phyloP scores from a whole-genome alignment of 2,888 invertebrate genomes.

The Parthenolecanium corni region DNA sequence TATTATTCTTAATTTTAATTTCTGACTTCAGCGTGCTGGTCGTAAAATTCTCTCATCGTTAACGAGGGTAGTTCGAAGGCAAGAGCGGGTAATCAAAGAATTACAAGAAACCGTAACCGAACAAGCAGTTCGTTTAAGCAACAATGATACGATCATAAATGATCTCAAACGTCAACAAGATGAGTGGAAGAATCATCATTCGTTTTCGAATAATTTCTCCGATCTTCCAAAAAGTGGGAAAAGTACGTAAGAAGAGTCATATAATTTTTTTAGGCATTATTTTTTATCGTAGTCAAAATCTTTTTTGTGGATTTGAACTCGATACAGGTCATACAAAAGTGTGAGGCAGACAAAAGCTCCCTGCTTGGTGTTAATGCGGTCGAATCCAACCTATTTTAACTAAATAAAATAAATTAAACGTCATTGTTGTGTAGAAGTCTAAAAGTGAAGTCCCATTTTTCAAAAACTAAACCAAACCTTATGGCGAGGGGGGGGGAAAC shows the following conservation, averaged over 20 bases:
- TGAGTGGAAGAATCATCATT: not conserved
- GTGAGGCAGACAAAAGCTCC: no score
- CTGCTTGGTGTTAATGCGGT: no score
- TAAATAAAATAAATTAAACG: no score
- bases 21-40: not conserved
- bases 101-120: slow-evolving; percentile 5
- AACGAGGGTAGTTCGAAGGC: not conserved
- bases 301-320: no score
- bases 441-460: no score
- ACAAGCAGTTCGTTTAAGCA: slow-evolving; percentile 16
- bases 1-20: not conserved
- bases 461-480: no score
- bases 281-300: not conserved
- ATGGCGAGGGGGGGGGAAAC: no score
- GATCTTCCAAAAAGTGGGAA: not conserved
- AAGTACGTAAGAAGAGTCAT: not conserved
- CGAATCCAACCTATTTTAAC: no score
- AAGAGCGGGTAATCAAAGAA: slow-evolving; percentile 11
- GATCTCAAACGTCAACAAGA: slow-evolving; percentile 14
- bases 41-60: slow-evolving; percentile 3
- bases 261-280: not conserved
- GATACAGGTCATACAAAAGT: no score
- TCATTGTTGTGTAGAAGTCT: no score
- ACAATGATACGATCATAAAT: slow-evolving; percentile 3
- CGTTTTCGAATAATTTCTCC: not conserved